A percentile compares a stretch with the other conserved stretches of the same genome.
Evolutionary conservation across 2,888 invertebrate genomes (phyloP).

Genomic region (Standfussiana lucernea): DNA sequence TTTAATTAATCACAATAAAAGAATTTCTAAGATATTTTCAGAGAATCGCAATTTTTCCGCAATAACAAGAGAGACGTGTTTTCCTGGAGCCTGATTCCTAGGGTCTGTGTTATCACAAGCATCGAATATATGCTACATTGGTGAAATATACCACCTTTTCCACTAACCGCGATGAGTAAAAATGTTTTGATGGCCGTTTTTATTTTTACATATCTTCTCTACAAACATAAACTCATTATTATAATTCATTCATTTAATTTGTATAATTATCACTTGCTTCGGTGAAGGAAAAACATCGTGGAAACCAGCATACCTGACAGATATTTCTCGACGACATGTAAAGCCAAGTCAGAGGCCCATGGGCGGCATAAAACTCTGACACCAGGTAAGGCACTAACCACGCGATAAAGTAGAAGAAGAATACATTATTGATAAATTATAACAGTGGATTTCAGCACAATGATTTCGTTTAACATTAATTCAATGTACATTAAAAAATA

Average conservation of each 20-base stretch:
- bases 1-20: not conserved
- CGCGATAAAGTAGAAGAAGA: no score
- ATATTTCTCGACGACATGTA: no score
- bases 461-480: not conserved
- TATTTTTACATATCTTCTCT: not conserved
- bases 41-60: not conserved
- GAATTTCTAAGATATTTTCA: constrained; percentile 2
- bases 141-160: not conserved
- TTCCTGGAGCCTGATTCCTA: not conserved
- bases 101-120: not conserved
- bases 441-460: not conserved
- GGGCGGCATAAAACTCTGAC: no score
- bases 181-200: not conserved
- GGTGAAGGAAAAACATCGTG: no score
- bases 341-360: no score
- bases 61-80: not conserved
- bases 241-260: no score
- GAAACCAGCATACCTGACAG: no score
- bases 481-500: not conserved
- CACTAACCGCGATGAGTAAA: not conserved
- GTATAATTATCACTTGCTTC: no score
- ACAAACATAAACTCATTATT: not conserved
- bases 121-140: not conserved
- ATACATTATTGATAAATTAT: not conserved
- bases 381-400: no score